Evolutionary conservation across 2,113 vertebrate species (phyloP), one percentile per base, ranked within the genome.

Genomic region (Anguilla rostrata): DNA sequence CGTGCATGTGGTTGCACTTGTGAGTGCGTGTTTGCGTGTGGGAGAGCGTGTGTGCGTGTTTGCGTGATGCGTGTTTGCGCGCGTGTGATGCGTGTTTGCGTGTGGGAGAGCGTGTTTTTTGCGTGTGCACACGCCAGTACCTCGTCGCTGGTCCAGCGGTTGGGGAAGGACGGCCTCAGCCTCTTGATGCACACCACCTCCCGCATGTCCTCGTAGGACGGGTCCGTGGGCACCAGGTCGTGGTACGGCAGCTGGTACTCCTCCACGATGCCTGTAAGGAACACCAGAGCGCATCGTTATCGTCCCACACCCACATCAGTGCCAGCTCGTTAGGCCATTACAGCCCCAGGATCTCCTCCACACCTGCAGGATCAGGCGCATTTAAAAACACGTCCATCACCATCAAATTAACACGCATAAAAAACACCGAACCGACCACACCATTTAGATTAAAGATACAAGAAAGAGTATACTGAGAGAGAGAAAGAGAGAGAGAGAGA

Each of bases 141-240:
- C 97, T 99, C 98, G 78, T 99, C 98, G 1, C 97, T 98, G 89
- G 96, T 98, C 98, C 98, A 99, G 82, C 98, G 95, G 91, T 99
- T 99, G 79, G 98, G 98, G 90, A 99, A 99, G 0, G 98, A 97
- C 2, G 98, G 98, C 0, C 98, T 95, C 4, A 97, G 93, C 78
- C 95, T 97, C 93, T 98, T 98, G 91, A 98, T 96, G 91, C 98
- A 99, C 49, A 99, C 98, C 0, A 97, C 96, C 91, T 99, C 98
- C 75, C 98, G 94, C 98, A 99, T 99, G 94, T 99, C 98, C 92
- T 99, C 98, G 0, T 98, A 99, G 0, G 98, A 99, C 15, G 98
- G 98, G 90, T 99, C 98, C 0, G 95, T 97, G 40, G 98, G 96
- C 87, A 99, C 98, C 0, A 97, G 92, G 87, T 99, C 98, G 0